Base-by-base conservation (phyloP, 2,888 invertebrate genomes). In the Sarcophaga caerulescens region DNA sequence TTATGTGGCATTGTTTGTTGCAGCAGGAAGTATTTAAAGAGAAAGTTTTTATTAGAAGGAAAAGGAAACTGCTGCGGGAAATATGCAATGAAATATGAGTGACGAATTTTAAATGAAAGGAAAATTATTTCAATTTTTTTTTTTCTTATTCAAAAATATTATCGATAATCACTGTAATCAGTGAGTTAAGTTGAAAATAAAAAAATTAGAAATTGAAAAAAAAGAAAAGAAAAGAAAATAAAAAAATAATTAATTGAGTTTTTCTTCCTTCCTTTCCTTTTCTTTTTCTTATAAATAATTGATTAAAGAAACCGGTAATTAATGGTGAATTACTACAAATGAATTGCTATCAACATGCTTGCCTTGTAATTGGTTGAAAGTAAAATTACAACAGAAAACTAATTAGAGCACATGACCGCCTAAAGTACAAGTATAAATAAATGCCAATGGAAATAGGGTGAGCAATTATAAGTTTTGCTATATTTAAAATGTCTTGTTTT, bases 91-190 rank as follows among this genome's bases (percentile, higher is more conserved):
- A 57, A 71, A 75, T 79, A 82, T 79, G 75, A 79, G 66, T 71
- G 17, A 66, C 65, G 59, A 70, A 75, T 78, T 23, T 45, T 25
- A 44, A 59, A 19, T 81, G 35, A 52, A n/a, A 47, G 59, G 14
- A 75, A 78, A 75, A 65, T 21, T n/a, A 17, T 44, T 1, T n/a
- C 63, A 4, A 6, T 21, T 44, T 25, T 71, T 25, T 44, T 25
- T 5, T 59, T 45, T 47, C 14, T 69, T 25, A 25, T 35, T 35
- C 19, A 65, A 23, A 78, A 65, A 47, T 78, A 81, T 74, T 78
- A 45, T 60, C 19, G 19, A 66, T 66, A 78, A 78, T 75, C 17
- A 78, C 69, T 81, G 74, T 70, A 78, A 85, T 81, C 77, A 78
- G 47, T 62, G 69, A 65, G 35, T 81, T 70, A 65, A 63, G 17